Evolutionary conservation across 2,888 invertebrate species (phyloP), one percentile per base, ranked within the genome.

Genomic region (Scelioninae gen. 2): DNA sequence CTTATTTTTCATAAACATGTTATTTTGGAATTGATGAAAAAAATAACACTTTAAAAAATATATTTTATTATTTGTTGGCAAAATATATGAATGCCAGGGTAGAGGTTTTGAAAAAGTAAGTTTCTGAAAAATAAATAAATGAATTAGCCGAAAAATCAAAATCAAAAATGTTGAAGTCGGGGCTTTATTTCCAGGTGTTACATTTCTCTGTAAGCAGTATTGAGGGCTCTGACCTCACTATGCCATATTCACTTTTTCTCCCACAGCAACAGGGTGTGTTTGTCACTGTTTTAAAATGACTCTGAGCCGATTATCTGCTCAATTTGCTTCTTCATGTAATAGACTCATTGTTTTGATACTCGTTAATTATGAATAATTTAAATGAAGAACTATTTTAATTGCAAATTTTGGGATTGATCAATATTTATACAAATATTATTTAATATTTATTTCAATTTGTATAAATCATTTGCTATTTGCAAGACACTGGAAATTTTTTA

Each of bases 181-280:
- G 10, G 16, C 28, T 67, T 58, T 41, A 50, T 57, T 22, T 33
- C 41, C 55, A 57, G 55, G 53, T 60, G 45, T 52, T 19, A 18
- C 48, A 35, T 65, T 60, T 61, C 37, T 53, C 25, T 64, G 64
- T 31, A 41, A 46, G 15, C 13, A 48, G 50, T 41, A 55, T 35
- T 15, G 73, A 69, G 73, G 69, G 55, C 73, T 69, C 64, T 73
- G 73, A 73, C 68, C 69, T 69, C 64, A 55, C 57, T 48, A 48
- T 68, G 60, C 31, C 28, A 15, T 46, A 57, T 57, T 39, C 43
- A 50, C 57, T 50, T 46, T 70, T 60, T 60, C 50, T 70, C 43
- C 25, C 53, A 55, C 64, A 64, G 64, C 46, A 63, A 63, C 63
- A 70, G 70, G 70, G 70, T 63, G 70, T 70, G 70, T 57, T 61